Base-by-base conservation (phyloP, 2,888 invertebrate genomes). In the Tetragonula carbonaria region DNA sequence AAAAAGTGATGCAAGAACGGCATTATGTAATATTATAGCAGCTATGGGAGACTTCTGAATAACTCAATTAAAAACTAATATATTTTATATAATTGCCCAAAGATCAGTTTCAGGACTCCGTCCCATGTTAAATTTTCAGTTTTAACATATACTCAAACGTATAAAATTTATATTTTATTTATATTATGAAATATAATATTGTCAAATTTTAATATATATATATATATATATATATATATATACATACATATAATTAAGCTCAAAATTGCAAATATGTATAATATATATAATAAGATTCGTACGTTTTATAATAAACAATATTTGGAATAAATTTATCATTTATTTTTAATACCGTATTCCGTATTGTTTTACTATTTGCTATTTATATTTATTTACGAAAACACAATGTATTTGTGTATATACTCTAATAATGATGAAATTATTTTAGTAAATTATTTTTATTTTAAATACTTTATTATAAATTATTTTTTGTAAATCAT, bases 1-100 rank as follows among this genome's bases (percentile, higher is more conserved):
- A 74, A 95, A 96, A 90, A 97, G 97, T 78, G 98, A 98, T 94
- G 98, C 98, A 0, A 95, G 97, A 84, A 97, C 97, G 45, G 98
- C 98, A 0, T 95, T 98, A 75, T 96, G 97, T 75, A 98, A 98
- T 94, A 98, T 98, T 88, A 97, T 98, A 72, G 96, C 97, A 8
- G 98, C 98, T 16, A 97, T 98, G 97, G 97, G 97, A 91, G 97
- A 97, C 95, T 94, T 95, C 92, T 95, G 90, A 95, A 87, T 65
- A 62, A 70, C n/a, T 59, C n/a, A 65, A 53, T 45, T 63, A 63
- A 74, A 74, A 59, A 81, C 71, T 80, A 70, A 81, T 62, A 57
- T 67, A 75, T 71, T 82, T 76, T 59, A 57, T 63, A 51, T 50
- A 78, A 84, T 73, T 81, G 88, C 89, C 90, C 88, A 86, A 78